Percentiles rank a stretch among this genome's conserved stretches.
Evolutionary conservation across 2,113 vertebrate genomes (phyloP).

Genomic region (Sturnira hondurensis): DNA sequence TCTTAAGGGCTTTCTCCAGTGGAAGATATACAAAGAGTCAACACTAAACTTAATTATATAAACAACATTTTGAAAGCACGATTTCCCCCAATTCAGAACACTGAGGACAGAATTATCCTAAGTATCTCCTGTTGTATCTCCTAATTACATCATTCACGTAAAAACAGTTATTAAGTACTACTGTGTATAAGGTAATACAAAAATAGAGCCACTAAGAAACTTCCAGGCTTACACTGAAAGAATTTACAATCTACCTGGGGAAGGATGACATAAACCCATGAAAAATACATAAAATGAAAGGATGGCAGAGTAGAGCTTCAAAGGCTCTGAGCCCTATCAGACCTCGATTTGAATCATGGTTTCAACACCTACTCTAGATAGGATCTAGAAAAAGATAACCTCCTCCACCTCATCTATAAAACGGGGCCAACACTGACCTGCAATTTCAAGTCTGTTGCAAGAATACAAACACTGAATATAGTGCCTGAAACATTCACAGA

Average conservation of each 20-base stretch:
- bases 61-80: constrained; percentile 16
- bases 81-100: background rate
- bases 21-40: background rate
- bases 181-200: background rate
- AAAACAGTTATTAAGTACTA: constrained; percentile 35
- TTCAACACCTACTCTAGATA: background rate
- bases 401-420: background rate
- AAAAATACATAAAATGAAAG: background rate
- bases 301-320: background rate
- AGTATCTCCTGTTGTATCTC: background rate
- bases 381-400: background rate
- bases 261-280: background rate
- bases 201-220: constrained; percentile 1
- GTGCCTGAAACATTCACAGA: background rate
- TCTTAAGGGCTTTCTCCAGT: constrained; percentile 32
- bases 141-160: background rate
- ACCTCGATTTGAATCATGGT: background rate
- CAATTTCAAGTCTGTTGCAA: constrained; percentile 22
- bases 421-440: background rate
- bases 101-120: background rate
- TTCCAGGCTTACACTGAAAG: background rate
- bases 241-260: background rate
- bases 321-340: background rate
- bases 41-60: constrained; percentile 20
- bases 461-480: background rate